Evolutionary conservation across 2,113 vertebrate species (phyloP), one percentile per base, ranked within the genome.

Genomic region (Thomomys bottae): DNA sequence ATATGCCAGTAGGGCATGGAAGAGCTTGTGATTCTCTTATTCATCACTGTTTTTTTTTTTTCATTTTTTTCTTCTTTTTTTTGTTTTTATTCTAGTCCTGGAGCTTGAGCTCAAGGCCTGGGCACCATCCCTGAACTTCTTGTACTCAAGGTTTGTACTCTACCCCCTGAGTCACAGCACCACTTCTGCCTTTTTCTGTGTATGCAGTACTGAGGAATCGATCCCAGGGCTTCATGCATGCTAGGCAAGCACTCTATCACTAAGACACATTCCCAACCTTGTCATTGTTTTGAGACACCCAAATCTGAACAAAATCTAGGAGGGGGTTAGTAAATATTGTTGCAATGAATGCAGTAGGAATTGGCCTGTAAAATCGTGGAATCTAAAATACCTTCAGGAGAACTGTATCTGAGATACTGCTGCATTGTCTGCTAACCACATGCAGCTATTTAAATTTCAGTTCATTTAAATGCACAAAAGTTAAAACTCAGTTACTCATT

Each of bases 401-500:
- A 88, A 57, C 40, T 70, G 11, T n/a, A 10, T 7, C 32, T 64
- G 63, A 81, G 32, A 64, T 85, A 32, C 42, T 80, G 4, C 83
- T 64, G 11, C 3, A 18, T 34, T 30, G 0, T 82, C 63, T 20
- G 32, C 1, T 88, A 30, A 30, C 45, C 28, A 57, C 20, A 18
- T 20, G 7, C 59, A n/a, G 28, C 64, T 71, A 20, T 84, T 84
- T 73, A 81, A 77, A 76, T 72, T 42, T 77, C 23, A 68, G 28
- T 94, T 67, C 23, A 78, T 76, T 81, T 86, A 87, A 87, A 72
- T 67, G 28, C 32, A 30, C 70, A 28, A 63, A 88, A 93, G 42
- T 84, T 80, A 36, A 76, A 73, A 83, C 26, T 73, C 23, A 40
- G 11, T 73, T 82, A 6, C 30, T 92, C 17, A 6, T 26, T 42